Evolutionary conservation across 1,140 invertebrate genomes (phyloP).

Genomic region (Papilio dardanus): DNA sequence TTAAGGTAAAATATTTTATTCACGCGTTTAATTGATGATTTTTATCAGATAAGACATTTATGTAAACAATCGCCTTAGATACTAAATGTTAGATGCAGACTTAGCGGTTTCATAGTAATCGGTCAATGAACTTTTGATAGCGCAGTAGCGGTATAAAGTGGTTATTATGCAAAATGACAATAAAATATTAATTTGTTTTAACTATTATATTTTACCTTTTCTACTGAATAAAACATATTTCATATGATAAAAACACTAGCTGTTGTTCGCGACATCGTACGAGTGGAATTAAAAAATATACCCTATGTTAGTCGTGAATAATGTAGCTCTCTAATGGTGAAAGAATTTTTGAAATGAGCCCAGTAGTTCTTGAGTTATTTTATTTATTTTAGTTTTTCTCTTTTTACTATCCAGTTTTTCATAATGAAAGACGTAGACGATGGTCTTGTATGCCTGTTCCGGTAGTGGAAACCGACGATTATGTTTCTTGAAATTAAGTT

Average conservation of each 20-base stretch:
- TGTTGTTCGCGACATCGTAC: no score
- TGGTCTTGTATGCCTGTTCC: not conserved
- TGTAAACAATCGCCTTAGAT: conserved; percentile 2
- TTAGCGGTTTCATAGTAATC: conserved; percentile 9
- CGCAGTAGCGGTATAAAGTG: not conserved
- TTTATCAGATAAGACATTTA: not conserved
- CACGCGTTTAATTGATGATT: not conserved
- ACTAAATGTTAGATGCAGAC: not conserved
- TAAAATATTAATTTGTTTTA: not conserved
- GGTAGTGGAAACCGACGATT: not conserved
- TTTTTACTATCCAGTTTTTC: not conserved
- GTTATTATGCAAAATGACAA: not conserved
- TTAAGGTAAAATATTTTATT: not conserved
- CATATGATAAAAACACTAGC: no score
- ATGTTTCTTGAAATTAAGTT: not conserved
- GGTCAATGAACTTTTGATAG: conserved; percentile 28
- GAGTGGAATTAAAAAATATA: no score
- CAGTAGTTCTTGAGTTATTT: no score
- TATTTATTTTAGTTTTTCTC: no score
- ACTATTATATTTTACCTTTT: not conserved
- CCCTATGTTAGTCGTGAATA: no score
- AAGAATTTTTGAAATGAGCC: no score
- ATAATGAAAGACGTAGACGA: not conserved
- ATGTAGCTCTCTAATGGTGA: no score
- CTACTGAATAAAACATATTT: not conserved